phyloP scores from a whole-genome alignment of 2,113 vertebrate genomes.

The Scopus umbretta region DNA sequence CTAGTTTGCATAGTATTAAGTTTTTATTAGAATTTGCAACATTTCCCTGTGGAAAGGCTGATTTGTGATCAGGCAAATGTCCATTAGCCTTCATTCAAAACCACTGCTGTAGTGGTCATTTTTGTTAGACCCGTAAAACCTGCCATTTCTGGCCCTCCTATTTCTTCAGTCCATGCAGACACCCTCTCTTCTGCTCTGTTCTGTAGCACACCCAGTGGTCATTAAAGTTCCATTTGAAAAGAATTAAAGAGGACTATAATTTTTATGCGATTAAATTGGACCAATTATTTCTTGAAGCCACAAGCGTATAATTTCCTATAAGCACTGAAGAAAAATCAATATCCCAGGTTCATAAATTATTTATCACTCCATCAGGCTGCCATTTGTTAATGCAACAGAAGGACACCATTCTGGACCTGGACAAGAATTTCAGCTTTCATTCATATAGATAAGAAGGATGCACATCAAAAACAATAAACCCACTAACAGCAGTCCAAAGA shows the following conservation, averaged over 20 bases:
- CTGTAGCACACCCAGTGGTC: background rate
- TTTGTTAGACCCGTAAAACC: background rate
- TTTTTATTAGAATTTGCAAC: background rate
- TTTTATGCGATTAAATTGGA: constrained; percentile 54
- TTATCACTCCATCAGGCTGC: constrained; percentile 28
- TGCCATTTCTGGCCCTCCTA: background rate
- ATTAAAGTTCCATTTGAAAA: constrained; percentile 55
- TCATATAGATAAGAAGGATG: background rate
- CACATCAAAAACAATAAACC: background rate
- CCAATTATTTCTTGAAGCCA: constrained; percentile 43
- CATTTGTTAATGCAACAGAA: constrained; percentile 6
- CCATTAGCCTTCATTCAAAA: background rate
- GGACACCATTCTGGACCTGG: background rate
- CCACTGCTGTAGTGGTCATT: background rate
- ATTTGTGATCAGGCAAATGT: background rate
- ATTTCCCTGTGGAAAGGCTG: background rate
- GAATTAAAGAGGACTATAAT: constrained; percentile 54
- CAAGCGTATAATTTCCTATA: constrained; percentile 54
- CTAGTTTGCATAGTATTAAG: background rate
- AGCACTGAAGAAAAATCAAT: constrained; percentile 57
- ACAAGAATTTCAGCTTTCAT: background rate
- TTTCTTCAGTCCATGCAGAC: background rate
- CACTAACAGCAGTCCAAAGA: background rate
- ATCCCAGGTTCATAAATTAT: constrained; percentile 53
- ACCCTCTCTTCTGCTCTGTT: background rate